Conservation (phyloP, 1,140 invertebrate genomes). For the Myzus persicae region DNA sequence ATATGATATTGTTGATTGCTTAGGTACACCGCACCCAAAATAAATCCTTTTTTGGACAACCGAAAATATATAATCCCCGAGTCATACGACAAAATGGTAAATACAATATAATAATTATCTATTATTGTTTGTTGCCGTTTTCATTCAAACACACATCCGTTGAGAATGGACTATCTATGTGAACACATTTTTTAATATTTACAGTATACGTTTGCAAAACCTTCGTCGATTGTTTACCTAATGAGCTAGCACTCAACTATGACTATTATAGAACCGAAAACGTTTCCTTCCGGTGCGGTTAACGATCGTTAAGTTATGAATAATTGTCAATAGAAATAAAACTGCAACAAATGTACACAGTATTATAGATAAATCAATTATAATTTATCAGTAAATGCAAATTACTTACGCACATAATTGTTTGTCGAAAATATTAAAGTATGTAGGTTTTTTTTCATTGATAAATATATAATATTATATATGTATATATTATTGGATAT, state of each 20-base stretch:
- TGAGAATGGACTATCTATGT: background rate
- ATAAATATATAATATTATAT: background rate
- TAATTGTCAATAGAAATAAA: background rate
- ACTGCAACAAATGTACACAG: background rate
- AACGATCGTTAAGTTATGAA: background rate
- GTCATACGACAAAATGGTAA: background rate
- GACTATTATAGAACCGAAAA: background rate
- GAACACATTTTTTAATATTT: background rate
- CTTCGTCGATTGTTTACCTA: background rate
- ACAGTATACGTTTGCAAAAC: background rate
- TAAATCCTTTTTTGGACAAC: background rate
- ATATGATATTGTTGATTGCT: background rate
- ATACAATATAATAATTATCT: background rate
- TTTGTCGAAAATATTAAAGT: background rate
- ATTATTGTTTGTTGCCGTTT: background rate
- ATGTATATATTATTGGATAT: background rate
- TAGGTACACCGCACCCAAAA: background rate
- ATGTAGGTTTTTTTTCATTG: background rate
- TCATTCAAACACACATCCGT: background rate
- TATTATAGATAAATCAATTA: background rate
- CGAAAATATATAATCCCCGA: background rate
- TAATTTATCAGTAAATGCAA: background rate
- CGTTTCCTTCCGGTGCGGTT: background rate
- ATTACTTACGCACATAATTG: background rate
- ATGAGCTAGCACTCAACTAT: background rate